phyloP scores from a whole-genome alignment of 2,797 vertebrate genomes.

The Lepus townsendii region DNA sequence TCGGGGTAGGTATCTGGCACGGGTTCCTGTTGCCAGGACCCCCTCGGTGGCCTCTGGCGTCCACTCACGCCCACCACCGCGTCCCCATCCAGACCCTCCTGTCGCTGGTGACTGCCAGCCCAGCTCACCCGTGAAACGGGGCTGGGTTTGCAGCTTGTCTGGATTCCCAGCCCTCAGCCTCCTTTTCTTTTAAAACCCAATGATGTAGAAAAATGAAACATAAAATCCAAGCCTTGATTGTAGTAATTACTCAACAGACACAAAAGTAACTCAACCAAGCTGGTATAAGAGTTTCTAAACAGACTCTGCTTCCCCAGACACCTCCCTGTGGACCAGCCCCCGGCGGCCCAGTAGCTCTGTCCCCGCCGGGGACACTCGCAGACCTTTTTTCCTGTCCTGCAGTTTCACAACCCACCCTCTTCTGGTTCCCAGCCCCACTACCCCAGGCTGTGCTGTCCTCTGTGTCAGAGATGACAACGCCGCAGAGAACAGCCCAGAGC shows the following conservation, averaged over 20 bases:
- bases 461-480: not conserved
- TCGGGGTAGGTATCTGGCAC: accelerated
- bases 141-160: not conserved
- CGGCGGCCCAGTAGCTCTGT: accelerated
- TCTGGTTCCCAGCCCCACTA: not conserved
- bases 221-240: not conserved
- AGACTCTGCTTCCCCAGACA: not conserved
- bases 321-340: not conserved
- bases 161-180: not conserved
- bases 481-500: not conserved
- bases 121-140: not conserved
- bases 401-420: not conserved
- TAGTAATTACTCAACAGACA: not conserved
- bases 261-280: not conserved
- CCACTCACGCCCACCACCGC: not conserved
- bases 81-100: not conserved
- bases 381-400: not conserved
- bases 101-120: not conserved
- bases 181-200: not conserved
- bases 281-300: not conserved
- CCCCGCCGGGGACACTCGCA: no score
- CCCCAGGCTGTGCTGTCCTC: not conserved
- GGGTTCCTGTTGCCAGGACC: not conserved
- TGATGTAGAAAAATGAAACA: not conserved
- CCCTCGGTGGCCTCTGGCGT: not conserved